A percentile compares a stretch with the other conserved stretches of the same genome.
These are phyloP conservation scores for Pseudochirops cupreus DNA, from an alignment of 2,797 vertebrate genomes.

Conservation along the genomic window DNA sequence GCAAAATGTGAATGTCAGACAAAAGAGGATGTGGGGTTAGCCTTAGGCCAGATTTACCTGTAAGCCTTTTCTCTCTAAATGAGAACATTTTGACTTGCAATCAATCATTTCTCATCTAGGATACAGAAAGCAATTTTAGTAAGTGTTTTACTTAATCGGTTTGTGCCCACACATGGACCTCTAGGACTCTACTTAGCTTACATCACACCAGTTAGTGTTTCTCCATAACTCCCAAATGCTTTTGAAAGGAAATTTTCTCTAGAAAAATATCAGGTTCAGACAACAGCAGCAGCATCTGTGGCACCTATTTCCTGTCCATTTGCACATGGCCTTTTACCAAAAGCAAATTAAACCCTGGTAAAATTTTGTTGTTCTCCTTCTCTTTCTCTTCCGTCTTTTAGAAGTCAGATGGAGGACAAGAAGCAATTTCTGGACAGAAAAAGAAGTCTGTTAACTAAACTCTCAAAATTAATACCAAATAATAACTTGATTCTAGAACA, in stretches of 20 bases:
- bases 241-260: conserved; percentile 32
- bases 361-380: not conserved
- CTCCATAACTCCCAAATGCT: conserved; percentile 31
- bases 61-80: conserved; percentile 1
- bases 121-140: conserved; percentile 58
- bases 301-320: not conserved
- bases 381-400: not conserved
- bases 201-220: not conserved
- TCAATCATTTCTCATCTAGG: conserved; percentile 29
- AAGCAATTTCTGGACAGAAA: not conserved
- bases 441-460: not conserved
- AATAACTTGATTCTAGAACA: not conserved
- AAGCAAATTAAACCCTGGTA: not conserved
- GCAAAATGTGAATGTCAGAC: not conserved
- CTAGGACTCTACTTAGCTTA: not conserved
- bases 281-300: not conserved
- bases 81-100: conserved; percentile 14
- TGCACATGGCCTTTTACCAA: not conserved
- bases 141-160: conserved; percentile 21
- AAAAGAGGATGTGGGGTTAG: conserved; percentile 29
- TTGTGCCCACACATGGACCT: not conserved
- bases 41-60: conserved; percentile 15
- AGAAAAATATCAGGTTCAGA: conserved; percentile 1
- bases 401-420: not conserved
- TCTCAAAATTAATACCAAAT: not conserved